These are phyloP conservation scores for Drosophila subsilvestris DNA, from an alignment of 2,888 invertebrate species.

Conservation along the genomic window DNA sequence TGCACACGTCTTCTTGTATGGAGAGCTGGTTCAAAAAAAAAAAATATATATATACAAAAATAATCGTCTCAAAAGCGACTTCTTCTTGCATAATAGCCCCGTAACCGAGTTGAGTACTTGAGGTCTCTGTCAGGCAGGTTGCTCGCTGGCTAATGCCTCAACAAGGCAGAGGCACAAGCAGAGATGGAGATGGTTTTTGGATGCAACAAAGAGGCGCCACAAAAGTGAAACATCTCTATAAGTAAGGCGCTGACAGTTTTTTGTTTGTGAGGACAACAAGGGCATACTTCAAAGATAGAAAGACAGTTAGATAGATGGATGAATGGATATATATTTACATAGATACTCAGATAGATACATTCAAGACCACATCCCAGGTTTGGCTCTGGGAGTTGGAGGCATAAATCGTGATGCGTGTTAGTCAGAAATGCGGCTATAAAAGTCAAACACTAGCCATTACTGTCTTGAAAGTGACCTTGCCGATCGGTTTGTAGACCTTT, in stretches of 20 bases:
- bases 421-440: slow-evolving; percentile 67
- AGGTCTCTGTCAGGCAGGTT: slow-evolving; percentile 57
- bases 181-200: slow-evolving; percentile 36
- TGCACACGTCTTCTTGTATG: slow-evolving; percentile 68
- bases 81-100: slow-evolving; percentile 72
- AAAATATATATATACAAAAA: background rate
- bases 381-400: slow-evolving; percentile 10
- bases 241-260: slow-evolving; percentile 67
- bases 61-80: slow-evolving; percentile 65
- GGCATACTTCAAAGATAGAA: slow-evolving; percentile 30
- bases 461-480: slow-evolving; percentile 70
- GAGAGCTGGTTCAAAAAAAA: slow-evolving; percentile 50
- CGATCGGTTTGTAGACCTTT: slow-evolving; percentile 75
- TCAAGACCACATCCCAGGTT: slow-evolving; percentile 15
- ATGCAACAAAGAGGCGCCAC: slow-evolving; percentile 69
- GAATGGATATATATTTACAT: slow-evolving; percentile 5
- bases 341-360: slow-evolving; percentile 26
- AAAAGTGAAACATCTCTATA: slow-evolving; percentile 40
- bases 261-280: slow-evolving; percentile 53
- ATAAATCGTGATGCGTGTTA: slow-evolving; percentile 74
- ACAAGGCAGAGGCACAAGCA: slow-evolving; percentile 56
- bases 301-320: slow-evolving; percentile 17
- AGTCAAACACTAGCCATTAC: slow-evolving; percentile 73
- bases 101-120: slow-evolving; percentile 65
- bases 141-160: slow-evolving; percentile 57